Conservation (phyloP, 2,888 invertebrate genomes). For the Ochropleura leucogaster region DNA sequence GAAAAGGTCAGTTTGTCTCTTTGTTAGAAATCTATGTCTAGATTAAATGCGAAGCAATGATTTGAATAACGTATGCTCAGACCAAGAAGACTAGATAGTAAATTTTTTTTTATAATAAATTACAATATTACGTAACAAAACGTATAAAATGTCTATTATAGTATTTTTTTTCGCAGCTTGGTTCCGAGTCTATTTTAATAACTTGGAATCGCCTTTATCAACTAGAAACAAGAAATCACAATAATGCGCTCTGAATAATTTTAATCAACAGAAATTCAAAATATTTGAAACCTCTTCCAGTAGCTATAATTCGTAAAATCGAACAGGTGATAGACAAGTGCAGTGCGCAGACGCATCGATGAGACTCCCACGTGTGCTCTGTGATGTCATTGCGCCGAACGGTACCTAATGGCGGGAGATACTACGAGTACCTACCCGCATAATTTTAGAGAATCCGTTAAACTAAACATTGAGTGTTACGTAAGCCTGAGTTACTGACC, state of each 20-base stretch:
- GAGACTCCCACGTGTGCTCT: constrained; percentile 56
- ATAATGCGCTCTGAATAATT: background rate
- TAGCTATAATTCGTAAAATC: constrained; percentile 14
- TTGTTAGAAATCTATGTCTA: background rate
- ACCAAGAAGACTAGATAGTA: background rate
- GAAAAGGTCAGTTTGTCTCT: constrained; percentile 6
- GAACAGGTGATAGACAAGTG: constrained; percentile 72
- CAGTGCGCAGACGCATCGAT: constrained; percentile 59
- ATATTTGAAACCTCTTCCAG: constrained; percentile 37
- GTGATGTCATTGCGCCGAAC: constrained; percentile 72
- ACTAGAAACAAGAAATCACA: background rate
- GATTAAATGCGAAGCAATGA: background rate
- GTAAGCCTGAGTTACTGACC: constrained; percentile 55
- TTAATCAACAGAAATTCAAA: background rate
- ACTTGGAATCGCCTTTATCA: background rate
- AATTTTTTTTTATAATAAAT: too few species aligned
- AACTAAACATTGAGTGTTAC: constrained; percentile 44
- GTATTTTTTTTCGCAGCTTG: background rate
- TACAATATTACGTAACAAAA: too few species aligned
- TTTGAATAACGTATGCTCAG: background rate
- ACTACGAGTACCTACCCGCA: constrained; percentile 37
- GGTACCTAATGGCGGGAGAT: constrained; percentile 65
- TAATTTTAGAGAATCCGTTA: constrained; percentile 60
- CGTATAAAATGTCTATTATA: background rate
- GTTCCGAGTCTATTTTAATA: background rate